Conservation (phyloP, 2,888 invertebrate species). For the Nephrocerus scutellatus region DNA sequence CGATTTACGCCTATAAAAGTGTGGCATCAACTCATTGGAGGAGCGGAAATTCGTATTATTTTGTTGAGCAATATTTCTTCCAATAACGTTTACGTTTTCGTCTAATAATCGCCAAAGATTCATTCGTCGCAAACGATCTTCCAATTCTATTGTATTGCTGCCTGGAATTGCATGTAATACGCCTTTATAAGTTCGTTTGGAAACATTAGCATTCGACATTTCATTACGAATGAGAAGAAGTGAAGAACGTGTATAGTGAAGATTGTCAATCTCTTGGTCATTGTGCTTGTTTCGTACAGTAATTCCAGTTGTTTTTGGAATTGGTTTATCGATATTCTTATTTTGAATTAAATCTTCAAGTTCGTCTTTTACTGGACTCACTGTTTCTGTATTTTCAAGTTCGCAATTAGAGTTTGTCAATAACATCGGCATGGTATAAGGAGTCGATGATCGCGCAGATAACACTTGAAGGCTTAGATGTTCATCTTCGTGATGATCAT, state of each 20-base stretch:
- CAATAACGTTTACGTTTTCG: too few relatives aligned
- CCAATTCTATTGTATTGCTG: constrained; percentile 30
- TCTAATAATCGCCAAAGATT: constrained; percentile 30
- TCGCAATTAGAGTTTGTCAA: constrained; percentile 35
- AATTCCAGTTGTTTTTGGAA: constrained; percentile 13
- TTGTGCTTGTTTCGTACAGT: not conserved
- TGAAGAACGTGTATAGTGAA: constrained; percentile 32
- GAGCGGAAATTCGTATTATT: too few relatives aligned
- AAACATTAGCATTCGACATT: constrained; percentile 27
- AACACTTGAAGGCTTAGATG: constrained; percentile 33
- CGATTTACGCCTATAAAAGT: too few relatives aligned
- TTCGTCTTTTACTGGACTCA: constrained; percentile 30
- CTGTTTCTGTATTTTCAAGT: constrained; percentile 28
- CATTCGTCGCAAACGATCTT: constrained; percentile 33
- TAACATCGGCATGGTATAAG: constrained; percentile 35
- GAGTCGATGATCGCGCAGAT: constrained; percentile 40
- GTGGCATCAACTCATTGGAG: too few relatives aligned
- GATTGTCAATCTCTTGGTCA: constrained; percentile 7
- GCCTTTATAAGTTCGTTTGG: constrained; percentile 19
- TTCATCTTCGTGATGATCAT: constrained; percentile 39
- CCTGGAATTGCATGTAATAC: constrained; percentile 12
- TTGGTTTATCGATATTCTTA: constrained; percentile 4
- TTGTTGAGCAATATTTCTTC: too few relatives aligned
- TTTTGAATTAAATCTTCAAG: constrained; percentile 6
- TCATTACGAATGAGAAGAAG: constrained; percentile 35